Base-by-base conservation (phyloP, 2,888 invertebrate species). In the Machimus rusticus region DNA sequence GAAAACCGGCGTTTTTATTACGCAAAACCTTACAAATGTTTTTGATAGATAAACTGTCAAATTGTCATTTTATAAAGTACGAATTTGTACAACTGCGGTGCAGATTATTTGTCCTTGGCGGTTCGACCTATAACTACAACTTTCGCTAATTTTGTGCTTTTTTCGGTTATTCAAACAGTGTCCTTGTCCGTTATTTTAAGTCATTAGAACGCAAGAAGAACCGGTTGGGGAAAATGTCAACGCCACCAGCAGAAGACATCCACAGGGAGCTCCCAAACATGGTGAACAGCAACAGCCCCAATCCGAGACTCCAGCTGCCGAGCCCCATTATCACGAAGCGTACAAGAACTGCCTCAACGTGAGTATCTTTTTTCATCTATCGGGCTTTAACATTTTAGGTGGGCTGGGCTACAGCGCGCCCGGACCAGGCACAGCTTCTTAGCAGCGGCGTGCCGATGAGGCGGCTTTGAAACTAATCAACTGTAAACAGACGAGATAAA, bases 271-370 rank as follows among this genome's bases (percentile, higher is more conserved):
- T 55, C 0, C 84, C 57, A 6, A 57, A 84, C 74, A 39, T 84
- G 37, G 74, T 57, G 12, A 86, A 77, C 46, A 84, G 19, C 34
- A 28, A 28, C 34, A 86, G 76, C 37, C 77, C 57, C 43, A 92
- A 90, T 87, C 89, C 91, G 37, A 90, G 90, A 43, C 90, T 95
- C 88, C 94, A 94, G 90, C 93, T 97, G 90, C 97, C 97, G 28
- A 96, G 96, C 91, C 97, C 96, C 74, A 95, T 97, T 90, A 96
- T 96, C 89, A 97, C 97, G 16, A 94, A 96, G 91, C 94, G 97
- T 90, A 97, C 95, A 89, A 94, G 97, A 90, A 97, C 97, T 89
- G 95, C 96, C 89, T 97, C 97, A 88, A 96, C 96, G 96, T 97
- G 94, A 95, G 95, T 94, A 12, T 28, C 9, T 5, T 16, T n/a